Percentiles rank a stretch among this genome's conserved stretches.
Evolutionary conservation across 2,888 invertebrate species (phyloP).

Genomic region (Leucophora obtusa): DNA sequence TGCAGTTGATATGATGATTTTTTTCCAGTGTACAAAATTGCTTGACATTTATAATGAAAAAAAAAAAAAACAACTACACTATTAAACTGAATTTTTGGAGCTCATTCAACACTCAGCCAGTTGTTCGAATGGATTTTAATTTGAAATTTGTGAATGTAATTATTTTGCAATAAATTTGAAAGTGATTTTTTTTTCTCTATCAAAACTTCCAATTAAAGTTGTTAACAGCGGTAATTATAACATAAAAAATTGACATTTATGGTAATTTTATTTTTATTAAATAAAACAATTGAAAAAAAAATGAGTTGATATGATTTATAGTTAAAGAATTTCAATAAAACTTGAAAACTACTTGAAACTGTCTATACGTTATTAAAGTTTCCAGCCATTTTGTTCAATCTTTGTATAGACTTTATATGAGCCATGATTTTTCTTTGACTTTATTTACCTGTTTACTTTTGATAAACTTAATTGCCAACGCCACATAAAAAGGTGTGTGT

Average conservation of each 20-base stretch:
- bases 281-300: conserved; percentile 21
- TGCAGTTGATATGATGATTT: background rate
- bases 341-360: background rate
- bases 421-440: background rate
- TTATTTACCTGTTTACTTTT: conserved; percentile 27
- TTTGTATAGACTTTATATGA: background rate
- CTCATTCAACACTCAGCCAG: conserved; percentile 18
- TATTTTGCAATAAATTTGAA: conserved; percentile 57
- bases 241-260: conserved; percentile 41
- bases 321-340: conserved; percentile 4
- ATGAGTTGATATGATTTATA: background rate
- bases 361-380: background rate
- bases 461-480: conserved; percentile 49
- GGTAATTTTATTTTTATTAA: conserved; percentile 17
- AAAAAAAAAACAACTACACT: background rate
- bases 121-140: conserved; percentile 41
- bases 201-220: conserved; percentile 45
- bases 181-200: conserved; percentile 16
- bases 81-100: background rate
- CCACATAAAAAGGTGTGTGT: conserved; percentile 34
- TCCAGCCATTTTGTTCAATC: background rate
- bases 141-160: conserved; percentile 52
- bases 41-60: conserved; percentile 10
- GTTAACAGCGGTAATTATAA: conserved; percentile 45
- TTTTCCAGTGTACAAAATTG: conserved; percentile 5